These are phyloP conservation scores for Seira ritae DNA, from an alignment of 2,888 invertebrate genomes.

Conservation along the genomic window DNA sequence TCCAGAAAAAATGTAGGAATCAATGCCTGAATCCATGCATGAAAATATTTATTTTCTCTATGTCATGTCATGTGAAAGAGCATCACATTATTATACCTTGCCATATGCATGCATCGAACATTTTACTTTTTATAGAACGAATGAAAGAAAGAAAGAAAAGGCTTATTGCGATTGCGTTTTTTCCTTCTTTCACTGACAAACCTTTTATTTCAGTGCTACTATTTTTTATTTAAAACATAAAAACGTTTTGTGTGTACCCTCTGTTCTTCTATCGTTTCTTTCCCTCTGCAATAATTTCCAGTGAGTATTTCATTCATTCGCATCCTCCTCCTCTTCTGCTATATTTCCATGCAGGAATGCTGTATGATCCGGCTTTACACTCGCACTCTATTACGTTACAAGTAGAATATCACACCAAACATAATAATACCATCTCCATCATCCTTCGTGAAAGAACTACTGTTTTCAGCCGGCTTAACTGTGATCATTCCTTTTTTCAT, in stretches of 20 bases:
- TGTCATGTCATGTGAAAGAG: background rate
- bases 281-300: conserved; percentile 40
- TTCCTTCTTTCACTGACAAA: conserved; percentile 4
- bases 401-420: background rate
- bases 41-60: conserved; percentile 28
- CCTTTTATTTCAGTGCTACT: conserved; percentile 1
- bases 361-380: conserved; percentile 46
- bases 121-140: too few species aligned
- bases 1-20: conserved; percentile 12
- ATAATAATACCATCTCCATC: background rate
- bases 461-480: conserved; percentile 16
- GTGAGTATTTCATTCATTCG: conserved; percentile 46
- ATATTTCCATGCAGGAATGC: conserved; percentile 50
- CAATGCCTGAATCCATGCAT: conserved; percentile 30
- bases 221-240: conserved; percentile 12
- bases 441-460: conserved; percentile 11
- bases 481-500: background rate
- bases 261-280: background rate
- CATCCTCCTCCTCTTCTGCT: conserved; percentile 41
- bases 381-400: conserved; percentile 26
- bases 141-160: background rate
- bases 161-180: conserved; percentile 13
- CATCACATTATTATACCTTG: background rate
- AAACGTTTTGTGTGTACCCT: conserved; percentile 9
- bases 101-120: background rate